These are phyloP conservation scores for Arrhamphus sclerolepis DNA, from an alignment of 2,797 vertebrate species.

Conservation along the genomic window DNA sequence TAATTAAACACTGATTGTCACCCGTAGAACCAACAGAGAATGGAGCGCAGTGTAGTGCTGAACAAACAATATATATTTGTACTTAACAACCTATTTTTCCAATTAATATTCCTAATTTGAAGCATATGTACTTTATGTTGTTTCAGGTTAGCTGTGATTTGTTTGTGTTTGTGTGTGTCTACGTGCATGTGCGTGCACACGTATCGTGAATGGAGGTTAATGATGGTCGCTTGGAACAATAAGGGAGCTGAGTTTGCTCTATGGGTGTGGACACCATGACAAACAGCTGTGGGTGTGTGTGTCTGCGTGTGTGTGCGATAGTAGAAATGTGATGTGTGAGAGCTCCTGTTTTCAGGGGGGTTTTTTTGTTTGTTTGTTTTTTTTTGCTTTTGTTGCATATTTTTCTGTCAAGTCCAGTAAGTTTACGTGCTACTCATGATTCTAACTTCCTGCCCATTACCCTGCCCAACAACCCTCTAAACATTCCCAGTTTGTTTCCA, in stretches of 20 bases:
- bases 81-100: slow-evolving; percentile 6
- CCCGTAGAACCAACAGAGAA: slow-evolving; percentile 4
- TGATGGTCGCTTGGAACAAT: slow-evolving; percentile 44
- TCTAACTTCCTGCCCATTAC: no score
- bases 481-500: slow-evolving; percentile 3
- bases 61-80: slow-evolving; percentile 3
- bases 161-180: slow-evolving; percentile 31
- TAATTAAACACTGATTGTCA: slow-evolving; percentile 53
- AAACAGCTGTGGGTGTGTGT: slow-evolving; percentile 29
- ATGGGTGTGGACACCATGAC: slow-evolving; percentile 51
- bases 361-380: no score
- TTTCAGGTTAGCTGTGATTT: slow-evolving; percentile 38
- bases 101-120: no score
- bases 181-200: slow-evolving; percentile 14
- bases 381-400: neutral
- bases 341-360: slow-evolving; percentile 35
- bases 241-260: slow-evolving; percentile 46
- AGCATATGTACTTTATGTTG: no score
- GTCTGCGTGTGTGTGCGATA: neutral
- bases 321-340: slow-evolving; percentile 10
- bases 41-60: slow-evolving; percentile 20
- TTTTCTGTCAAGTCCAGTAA: slow-evolving; percentile 10
- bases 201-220: slow-evolving; percentile 4
- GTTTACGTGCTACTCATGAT: neutral
- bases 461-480: neutral